Conservation (phyloP, 2,797 vertebrate genomes). For the Pangasius larnaudii region DNA sequence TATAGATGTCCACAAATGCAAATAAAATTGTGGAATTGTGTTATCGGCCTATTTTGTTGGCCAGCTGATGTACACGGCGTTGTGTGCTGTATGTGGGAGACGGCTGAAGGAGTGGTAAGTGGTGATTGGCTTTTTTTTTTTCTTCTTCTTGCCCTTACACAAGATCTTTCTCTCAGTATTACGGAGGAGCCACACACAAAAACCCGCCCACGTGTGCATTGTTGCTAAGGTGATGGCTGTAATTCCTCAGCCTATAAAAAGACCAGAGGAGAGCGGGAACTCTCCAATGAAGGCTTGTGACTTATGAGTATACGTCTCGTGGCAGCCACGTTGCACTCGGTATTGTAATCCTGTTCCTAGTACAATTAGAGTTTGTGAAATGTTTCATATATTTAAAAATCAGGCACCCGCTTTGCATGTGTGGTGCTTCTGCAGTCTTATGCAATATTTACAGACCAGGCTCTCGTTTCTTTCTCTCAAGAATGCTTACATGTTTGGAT, state of each 20-base stretch:
- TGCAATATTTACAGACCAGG: neutral
- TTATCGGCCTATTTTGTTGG: neutral
- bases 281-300: conserved; percentile 31
- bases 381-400: neutral
- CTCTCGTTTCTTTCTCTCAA: neutral
- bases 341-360: neutral
- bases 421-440: neutral
- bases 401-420: neutral
- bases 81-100: neutral
- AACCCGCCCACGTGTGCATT: conserved; percentile 60
- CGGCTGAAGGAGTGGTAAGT: neutral
- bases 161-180: conserved; percentile 44
- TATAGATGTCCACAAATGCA: neutral
- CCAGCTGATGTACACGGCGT: neutral
- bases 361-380: conserved; percentile 5
- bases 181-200: conserved; percentile 55
- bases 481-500: neutral
- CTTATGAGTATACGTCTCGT: conserved; percentile 34
- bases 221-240: conserved; percentile 68
- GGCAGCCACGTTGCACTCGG: neutral
- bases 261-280: conserved; percentile 51
- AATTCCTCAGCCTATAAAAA: conserved; percentile 68
- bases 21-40: neutral
- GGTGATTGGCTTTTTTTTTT: neutral
- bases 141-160: conserved; percentile 7